Evolutionary conservation across 2,113 vertebrate species (phyloP), one percentile per base, ranked within the genome.

Genomic region (Oncorhynchus tshawytscha): DNA sequence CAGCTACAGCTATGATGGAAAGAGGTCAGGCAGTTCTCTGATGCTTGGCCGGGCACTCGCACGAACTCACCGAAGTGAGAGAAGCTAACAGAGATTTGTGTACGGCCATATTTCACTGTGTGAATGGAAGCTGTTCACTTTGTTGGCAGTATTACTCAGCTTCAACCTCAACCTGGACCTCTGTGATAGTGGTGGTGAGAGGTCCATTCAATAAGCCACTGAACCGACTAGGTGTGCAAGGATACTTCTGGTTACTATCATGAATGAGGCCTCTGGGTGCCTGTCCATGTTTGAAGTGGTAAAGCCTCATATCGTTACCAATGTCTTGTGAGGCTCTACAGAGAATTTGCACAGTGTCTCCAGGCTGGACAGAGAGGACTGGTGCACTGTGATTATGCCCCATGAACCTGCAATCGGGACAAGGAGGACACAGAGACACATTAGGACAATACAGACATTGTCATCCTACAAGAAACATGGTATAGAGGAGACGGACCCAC

Each of bases 241-340:
- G 27, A 27, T 27, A 27, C 27, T 27, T 27, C 4, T 1, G 1
- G 20, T 24, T 48, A 51, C 64, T 54, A 5, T 67, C n/a, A 29
- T 75, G 51, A 27, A 75, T 54, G 12, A 75, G 20, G 20, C 22
- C 15, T 49, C 66, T 75, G 1, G 73, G 73, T 2, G 24, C 6
- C 22, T 75, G 65, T 57, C 73, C 73, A 31, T 25, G 24, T 75
- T 69, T 75, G 27, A 68, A n/a, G 64, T 75, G 73, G 64, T 75
- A 9, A 2, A 75, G 73, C 2, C 1, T 0, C 73, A 75, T 75
- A 29, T 75, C 48, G 31, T 8, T 3, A 16, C 45, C 45, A 31
- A 75, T 75, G 24, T 67, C 22, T 22, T 67, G 20, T 67, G 73
- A 75, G 7, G 64, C 64, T 67, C 13, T 49, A 54, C 73, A 75